Evolutionary conservation across 2,888 invertebrate genomes (phyloP).

Genomic region (Lasioglossum lativentre): DNA sequence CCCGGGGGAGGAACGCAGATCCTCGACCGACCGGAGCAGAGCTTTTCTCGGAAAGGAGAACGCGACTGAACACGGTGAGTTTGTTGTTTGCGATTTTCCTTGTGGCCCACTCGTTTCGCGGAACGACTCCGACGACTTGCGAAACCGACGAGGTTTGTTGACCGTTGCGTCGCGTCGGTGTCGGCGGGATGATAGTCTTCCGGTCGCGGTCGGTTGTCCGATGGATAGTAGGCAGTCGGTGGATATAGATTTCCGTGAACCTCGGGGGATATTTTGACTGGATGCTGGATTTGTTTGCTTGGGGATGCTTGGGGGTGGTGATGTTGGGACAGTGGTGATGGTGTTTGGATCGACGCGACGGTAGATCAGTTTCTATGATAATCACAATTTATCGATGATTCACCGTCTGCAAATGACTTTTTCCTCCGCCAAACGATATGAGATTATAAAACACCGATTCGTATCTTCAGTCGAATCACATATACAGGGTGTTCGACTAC

Average conservation of each 20-base stretch:
- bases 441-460: neutral
- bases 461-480: neutral
- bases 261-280: neutral
- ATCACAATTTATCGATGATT: neutral
- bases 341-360: neutral
- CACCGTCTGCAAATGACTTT: neutral
- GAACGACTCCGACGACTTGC: constrained; percentile 12
- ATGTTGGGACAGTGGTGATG: too few species aligned
- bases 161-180: neutral
- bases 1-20: neutral
- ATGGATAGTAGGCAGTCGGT: neutral
- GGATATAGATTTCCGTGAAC: neutral
- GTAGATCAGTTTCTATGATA: neutral
- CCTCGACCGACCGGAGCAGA: constrained; percentile 46
- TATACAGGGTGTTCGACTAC: too few species aligned
- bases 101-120: neutral
- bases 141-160: constrained; percentile 2
- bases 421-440: neutral
- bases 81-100: constrained; percentile 28
- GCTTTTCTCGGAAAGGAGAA: constrained; percentile 68
- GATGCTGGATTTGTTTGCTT: neutral
- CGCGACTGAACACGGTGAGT: constrained; percentile 68
- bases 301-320: neutral
- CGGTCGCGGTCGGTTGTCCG: neutral
- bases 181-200: neutral